phyloP scores from a whole-genome alignment of 2,888 invertebrate species.

The Pyrocoelia pectoralis region DNA sequence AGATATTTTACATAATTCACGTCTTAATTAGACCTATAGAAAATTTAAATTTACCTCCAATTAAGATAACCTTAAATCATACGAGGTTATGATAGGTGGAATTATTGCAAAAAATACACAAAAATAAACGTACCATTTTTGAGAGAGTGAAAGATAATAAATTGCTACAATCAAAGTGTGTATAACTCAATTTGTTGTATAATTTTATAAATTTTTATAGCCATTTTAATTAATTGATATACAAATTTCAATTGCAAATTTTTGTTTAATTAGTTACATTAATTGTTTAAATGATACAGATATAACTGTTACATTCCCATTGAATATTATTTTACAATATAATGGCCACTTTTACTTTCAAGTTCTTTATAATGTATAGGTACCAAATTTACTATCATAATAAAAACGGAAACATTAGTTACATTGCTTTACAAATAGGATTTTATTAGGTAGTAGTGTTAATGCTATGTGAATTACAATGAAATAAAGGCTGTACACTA shows the following conservation, averaged over 20 bases:
- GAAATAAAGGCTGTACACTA: conserved; percentile 32
- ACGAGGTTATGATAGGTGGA: too few relatives aligned
- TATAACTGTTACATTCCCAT: not conserved
- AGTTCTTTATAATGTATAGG: conserved; percentile 13
- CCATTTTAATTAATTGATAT: not conserved
- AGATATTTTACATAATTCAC: not conserved
- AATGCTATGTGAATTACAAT: conserved; percentile 36
- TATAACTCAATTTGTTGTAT: not conserved
- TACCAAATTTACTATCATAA: conserved; percentile 24
- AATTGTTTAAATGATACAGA: not conserved
- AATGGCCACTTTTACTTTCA: conserved; percentile 24
- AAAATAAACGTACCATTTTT: too few relatives aligned
- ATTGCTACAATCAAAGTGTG: not conserved
- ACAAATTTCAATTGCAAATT: conserved; percentile 9
- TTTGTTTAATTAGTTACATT: conserved; percentile 2
- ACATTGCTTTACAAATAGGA: conserved; percentile 31
- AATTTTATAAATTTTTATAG: not conserved
- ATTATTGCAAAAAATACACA: too few relatives aligned
- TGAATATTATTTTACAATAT: conserved; percentile 13
- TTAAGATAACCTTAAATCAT: too few relatives aligned
- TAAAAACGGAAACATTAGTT: conserved; percentile 37
- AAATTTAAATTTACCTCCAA: not conserved
- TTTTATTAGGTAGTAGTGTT: conserved; percentile 33
- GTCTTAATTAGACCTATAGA: conserved; percentile 6
- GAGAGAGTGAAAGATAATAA: not conserved